Conservation (phyloP, 2,113 vertebrate species). For the Aepyceros melampus region DNA sequence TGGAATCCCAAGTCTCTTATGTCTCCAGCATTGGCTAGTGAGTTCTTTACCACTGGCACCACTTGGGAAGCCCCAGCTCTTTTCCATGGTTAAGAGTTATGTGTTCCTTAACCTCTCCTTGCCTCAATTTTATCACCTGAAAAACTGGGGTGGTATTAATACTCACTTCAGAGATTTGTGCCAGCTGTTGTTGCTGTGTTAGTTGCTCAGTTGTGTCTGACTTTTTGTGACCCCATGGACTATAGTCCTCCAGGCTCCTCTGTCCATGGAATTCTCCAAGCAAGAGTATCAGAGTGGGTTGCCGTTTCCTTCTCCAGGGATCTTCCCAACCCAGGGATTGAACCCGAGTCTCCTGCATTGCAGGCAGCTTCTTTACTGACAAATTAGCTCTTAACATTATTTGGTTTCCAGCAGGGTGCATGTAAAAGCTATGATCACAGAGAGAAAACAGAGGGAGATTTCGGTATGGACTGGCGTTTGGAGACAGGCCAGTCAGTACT, state of each 20-base stretch:
- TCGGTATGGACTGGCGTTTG: neutral
- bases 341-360: neutral
- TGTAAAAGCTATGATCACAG: neutral
- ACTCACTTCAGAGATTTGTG: neutral
- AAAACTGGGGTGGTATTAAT: neutral
- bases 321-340: neutral
- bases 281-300: neutral
- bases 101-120: neutral
- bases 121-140: neutral
- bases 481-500: neutral
- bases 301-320: fast-evolving
- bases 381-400: neutral
- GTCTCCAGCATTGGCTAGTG: neutral
- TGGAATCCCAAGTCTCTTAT: neutral
- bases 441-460: neutral
- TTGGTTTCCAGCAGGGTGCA: neutral
- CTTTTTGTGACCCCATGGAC: neutral
- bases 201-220: neutral
- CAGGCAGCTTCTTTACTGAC: neutral
- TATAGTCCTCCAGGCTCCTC: neutral
- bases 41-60: neutral
- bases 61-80: neutral
- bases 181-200: neutral
- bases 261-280: neutral
- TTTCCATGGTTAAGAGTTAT: neutral